Conservation (phyloP, 2,113 vertebrate species). For the Rissa tridactyla region DNA sequence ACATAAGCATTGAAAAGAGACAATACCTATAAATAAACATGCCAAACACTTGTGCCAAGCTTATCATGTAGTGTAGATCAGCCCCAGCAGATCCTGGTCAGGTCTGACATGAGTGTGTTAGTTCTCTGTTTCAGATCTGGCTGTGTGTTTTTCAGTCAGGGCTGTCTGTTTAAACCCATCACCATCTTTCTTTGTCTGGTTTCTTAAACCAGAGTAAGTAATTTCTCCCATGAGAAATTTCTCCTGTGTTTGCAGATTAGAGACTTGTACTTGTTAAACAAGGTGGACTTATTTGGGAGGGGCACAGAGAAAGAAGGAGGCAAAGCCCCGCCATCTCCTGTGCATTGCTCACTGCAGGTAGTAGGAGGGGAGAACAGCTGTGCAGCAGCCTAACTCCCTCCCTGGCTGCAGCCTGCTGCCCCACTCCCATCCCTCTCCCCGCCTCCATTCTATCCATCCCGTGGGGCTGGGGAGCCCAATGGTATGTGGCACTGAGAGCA, state of each 20-base stretch:
- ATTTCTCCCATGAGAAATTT: slow-evolving; percentile 31
- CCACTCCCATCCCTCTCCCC: not conserved
- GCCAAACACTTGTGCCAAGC: not conserved
- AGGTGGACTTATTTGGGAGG: not conserved
- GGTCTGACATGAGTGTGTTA: not conserved
- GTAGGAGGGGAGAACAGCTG: not conserved
- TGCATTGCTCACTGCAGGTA: not conserved
- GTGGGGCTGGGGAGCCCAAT: not conserved
- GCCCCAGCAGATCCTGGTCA: not conserved
- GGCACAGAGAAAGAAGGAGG: not conserved
- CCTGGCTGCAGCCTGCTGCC: not conserved
- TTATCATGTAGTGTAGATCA: not conserved
- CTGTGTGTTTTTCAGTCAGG: not conserved
- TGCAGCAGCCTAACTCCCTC: not conserved
- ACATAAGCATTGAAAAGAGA: not conserved
- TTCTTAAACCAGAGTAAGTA: not conserved
- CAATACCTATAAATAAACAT: not conserved
- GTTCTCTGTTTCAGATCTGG: not conserved
- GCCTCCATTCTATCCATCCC: not conserved
- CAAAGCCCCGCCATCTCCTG: not conserved
- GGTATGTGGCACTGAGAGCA: not conserved
- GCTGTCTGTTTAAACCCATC: not conserved
- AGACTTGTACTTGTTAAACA: not conserved
- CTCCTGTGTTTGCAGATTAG: not conserved
- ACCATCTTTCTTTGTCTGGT: not conserved